Base-by-base conservation (phyloP, 1,140 invertebrate genomes). In the Anagrus nilaparvatae region DNA sequence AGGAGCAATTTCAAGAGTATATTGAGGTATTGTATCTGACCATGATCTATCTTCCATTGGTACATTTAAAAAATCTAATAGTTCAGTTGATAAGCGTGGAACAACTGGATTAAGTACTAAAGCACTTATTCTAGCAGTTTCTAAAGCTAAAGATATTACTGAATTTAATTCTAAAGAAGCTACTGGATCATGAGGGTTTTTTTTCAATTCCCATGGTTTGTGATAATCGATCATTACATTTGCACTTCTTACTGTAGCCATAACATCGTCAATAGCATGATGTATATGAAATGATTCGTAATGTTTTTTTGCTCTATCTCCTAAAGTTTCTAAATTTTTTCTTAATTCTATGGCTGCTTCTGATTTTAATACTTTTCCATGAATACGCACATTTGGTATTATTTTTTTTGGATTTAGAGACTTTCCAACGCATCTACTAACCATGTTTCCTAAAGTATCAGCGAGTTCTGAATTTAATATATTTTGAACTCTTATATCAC, bases 401-500 rank as follows among this genome's bases (percentile, higher is more conserved):
- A 78, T 69, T 60, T 81, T 78, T 10, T 69, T 55, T 14, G 82
- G 81, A 76, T 97, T 97, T 19, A 98, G 62, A 18, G 77, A 61
- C 47, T 70, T 71, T 21, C 82, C 81, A 47, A 78, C 81, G 56
- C 81, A 84, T 33, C 95, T 75, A 50, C 75, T 85, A 16, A 96
- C 69, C 24, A 98, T 70, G 73, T 98, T 98, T 17, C 93, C 94
- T 2, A 97, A 63, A 4, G 85, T 92, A 60, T 97, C 85, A 3
- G 91, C 91, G 31, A 99, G 66, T 61, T 98, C 93, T 3, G 82
- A 72, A 72, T 98, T 99, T 10, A 95, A 64, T 41, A 85, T 75
- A 45, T 82, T 74, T 14, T 79, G 60, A 32, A 88, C 72, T 65
- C 90, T 88, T 4, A 69, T 69, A 41, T 84, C 76, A 61, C 77